Percentiles rank a stretch among this genome's conserved stretches.
Conservation (phyloP, 2,113 vertebrate genomes). For the Pogona vitticeps region DNA sequence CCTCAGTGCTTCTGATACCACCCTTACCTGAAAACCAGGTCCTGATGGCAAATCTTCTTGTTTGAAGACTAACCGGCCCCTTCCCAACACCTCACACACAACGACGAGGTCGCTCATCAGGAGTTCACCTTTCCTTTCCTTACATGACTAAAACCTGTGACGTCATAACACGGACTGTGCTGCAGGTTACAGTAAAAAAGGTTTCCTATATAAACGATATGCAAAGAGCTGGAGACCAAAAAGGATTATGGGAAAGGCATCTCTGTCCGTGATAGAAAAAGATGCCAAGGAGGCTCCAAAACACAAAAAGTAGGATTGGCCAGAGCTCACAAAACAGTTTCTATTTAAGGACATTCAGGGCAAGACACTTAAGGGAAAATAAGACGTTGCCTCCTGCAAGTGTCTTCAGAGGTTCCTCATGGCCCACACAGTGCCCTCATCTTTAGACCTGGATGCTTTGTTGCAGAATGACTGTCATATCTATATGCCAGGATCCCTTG, state of each 20-base stretch:
- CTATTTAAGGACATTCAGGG: neutral
- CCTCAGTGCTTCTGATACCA: neutral
- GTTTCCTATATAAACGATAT: neutral
- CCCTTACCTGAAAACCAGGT: conserved; percentile 1
- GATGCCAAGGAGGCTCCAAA: neutral
- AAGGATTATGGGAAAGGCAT: neutral
- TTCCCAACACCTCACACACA: neutral
- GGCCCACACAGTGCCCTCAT: neutral
- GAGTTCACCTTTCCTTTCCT: too few species aligned
- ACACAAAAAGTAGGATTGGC: neutral
- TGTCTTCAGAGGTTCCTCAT: neutral
- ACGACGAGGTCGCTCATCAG: too few species aligned
- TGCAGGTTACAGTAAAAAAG: neutral
- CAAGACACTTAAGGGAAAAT: neutral
- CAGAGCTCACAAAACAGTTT: neutral
- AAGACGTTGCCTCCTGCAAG: neutral
- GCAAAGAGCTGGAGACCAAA: neutral
- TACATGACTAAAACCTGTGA: neutral
- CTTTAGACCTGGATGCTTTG: neutral
- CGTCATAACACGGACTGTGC: neutral
- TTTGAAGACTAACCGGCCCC: neutral
- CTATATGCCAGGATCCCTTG: neutral
- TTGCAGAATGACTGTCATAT: neutral
- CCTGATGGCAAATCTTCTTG: neutral
- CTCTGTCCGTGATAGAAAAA: neutral